Base-by-base conservation (phyloP, 2,113 vertebrate genomes). In the Gambusia affinis region DNA sequence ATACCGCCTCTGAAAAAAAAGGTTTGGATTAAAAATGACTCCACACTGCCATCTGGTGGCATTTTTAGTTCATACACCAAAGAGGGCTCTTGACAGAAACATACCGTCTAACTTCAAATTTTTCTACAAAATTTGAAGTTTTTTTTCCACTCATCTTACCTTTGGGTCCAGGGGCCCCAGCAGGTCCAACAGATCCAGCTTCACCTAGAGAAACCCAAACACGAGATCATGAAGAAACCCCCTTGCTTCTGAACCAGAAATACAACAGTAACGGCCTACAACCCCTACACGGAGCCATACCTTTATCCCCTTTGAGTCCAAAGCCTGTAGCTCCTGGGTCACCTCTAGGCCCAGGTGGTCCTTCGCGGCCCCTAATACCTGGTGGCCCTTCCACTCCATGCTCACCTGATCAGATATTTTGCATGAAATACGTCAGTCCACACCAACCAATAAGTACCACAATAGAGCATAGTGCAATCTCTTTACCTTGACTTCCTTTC, bases 301-400 rank as follows among this genome's bases (percentile, higher is more conserved):
- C 97, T 96, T 87, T 96, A 42, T 99, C 97, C 70, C 98, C 97
- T 92, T 98, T 99, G 75, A 93, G 87, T 93, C 96, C 97, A 87
- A 91, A 84, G 22, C 96, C 96, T 86, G 95, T 72, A 37, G 92
- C 87, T 30, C 97, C 98, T 4, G 95, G 88, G 12, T 98, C 96
- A 67, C 97, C 98, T 33, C 96, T 95, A 19, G 92, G 94, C 4
- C 98, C 98, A 73, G 93, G 61, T 19, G 89, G 85, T 0, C 98
- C 98, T 78, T 97, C 97, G 82, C 95, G 92, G 44, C 96, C 98
- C 92, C 96, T 96, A 72, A 95, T 80, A 61, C 97, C 98, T 78
- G 90, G 85, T 63, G 85, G 89, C 17, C 97, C 98, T 68, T 99
- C 97, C 39, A 88, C 29, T 69, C 97, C 97, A 14, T 92, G 89